These are phyloP conservation scores for Drosophila melanica DNA, from an alignment of 1,140 invertebrate genomes.

Conservation along the genomic window DNA sequence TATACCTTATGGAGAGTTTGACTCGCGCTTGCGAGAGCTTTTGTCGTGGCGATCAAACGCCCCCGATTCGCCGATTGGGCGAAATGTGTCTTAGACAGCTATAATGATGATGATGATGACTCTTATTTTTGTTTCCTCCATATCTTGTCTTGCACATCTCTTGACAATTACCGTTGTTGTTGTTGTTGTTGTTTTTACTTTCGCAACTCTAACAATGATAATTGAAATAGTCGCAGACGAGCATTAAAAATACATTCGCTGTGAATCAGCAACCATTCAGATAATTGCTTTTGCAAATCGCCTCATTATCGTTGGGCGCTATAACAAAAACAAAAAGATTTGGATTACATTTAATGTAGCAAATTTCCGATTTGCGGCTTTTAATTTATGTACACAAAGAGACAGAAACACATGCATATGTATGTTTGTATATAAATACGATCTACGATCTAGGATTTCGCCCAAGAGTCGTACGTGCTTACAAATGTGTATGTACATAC, in stretches of 20 bases:
- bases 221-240: conserved; percentile 13
- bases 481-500: not conserved
- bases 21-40: not conserved
- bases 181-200: not conserved
- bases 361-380: not conserved
- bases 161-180: not conserved
- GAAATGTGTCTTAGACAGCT: conserved; percentile 35
- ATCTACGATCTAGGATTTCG: conserved; percentile 1
- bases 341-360: not conserved
- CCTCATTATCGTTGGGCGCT: conserved; percentile 1
- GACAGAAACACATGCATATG: not conserved
- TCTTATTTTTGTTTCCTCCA: not conserved
- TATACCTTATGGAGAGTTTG: not conserved
- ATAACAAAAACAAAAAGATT: not conserved
- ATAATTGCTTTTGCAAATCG: conserved; percentile 34
- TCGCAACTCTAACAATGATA: conserved; percentile 13
- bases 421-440: not conserved
- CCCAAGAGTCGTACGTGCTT: not conserved
- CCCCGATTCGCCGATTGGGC: conserved; percentile 31
- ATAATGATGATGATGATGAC: conserved; percentile 18
- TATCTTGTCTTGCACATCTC: conserved; percentile 1
- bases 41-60: conserved; percentile 6
- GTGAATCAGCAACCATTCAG: conserved; percentile 32
- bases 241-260: not conserved
- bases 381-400: not conserved